Conservation (phyloP, 2,888 invertebrate genomes). For the Hyles lineata region DNA sequence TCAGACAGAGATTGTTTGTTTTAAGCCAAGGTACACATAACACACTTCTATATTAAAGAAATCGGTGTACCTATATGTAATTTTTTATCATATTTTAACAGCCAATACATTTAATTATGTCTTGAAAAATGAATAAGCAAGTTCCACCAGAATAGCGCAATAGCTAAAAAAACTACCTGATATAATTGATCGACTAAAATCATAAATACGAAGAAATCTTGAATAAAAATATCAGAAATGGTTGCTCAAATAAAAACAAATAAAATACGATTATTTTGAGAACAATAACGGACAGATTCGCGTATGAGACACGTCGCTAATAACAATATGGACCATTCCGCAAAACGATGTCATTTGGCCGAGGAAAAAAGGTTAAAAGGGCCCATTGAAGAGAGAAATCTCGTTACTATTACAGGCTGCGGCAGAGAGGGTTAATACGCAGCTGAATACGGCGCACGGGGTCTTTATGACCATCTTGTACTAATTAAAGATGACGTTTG, state of each 20-base stretch:
- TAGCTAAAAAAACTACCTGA: not conserved
- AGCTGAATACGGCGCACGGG: conserved; percentile 37
- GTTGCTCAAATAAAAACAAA: conserved; percentile 16
- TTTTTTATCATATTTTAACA: too few relatives aligned
- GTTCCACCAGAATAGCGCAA: not conserved
- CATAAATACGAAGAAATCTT: not conserved
- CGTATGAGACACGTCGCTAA: conserved; percentile 55
- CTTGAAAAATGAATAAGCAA: too few relatives aligned
- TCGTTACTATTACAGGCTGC: conserved; percentile 57
- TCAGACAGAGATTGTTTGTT: too few relatives aligned
- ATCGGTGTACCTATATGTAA: too few relatives aligned
- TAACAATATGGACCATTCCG: conserved; percentile 60
- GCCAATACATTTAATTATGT: too few relatives aligned
- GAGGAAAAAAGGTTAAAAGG: conserved; percentile 62
- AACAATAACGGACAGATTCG: conserved; percentile 52
- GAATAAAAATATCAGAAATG: conserved; percentile 1
- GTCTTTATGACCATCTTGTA: conserved; percentile 21
- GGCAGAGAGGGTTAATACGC: conserved; percentile 55
- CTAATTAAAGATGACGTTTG: conserved; percentile 26
- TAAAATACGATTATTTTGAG: conserved; percentile 31
- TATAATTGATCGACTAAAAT: not conserved
- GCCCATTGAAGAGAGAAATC: conserved; percentile 56
- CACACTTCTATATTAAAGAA: too few relatives aligned
- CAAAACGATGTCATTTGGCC: conserved; percentile 62
- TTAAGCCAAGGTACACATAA: too few relatives aligned